phyloP scores from a whole-genome alignment of 2,888 invertebrate species.

The Cephalotes varians region DNA sequence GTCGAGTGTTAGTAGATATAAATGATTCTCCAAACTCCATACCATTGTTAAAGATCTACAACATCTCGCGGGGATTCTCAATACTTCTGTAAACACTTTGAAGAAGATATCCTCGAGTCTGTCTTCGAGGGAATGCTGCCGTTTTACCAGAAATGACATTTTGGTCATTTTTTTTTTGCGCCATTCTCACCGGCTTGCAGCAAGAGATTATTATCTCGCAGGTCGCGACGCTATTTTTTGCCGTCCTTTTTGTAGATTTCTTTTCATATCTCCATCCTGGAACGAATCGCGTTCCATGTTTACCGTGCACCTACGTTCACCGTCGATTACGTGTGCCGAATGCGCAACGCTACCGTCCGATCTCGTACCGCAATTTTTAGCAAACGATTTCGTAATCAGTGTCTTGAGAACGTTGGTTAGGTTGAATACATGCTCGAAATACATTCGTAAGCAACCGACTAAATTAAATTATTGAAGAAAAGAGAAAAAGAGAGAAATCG shows the following conservation, averaged over 20 bases:
- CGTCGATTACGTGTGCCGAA: constrained; percentile 46
- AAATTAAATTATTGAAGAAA: constrained; percentile 35
- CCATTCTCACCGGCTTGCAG: constrained; percentile 3
- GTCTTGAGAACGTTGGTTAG: constrained; percentile 31
- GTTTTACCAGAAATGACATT: constrained; percentile 37
- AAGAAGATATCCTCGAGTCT: constrained; percentile 31
- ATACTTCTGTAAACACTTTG: constrained; percentile 25
- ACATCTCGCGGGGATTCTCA: constrained; percentile 22
- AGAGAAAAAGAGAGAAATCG: constrained; percentile 4
- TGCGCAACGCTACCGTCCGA: constrained; percentile 14
- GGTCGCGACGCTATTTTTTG: not conserved
- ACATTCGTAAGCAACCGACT: constrained; percentile 10
- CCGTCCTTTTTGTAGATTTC: not conserved
- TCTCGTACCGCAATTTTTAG: constrained; percentile 28
- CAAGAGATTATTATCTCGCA: constrained; percentile 30
- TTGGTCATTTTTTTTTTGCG: constrained; percentile 19
- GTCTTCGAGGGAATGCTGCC: constrained; percentile 20
- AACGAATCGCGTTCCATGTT: constrained; percentile 15
- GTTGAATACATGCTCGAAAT: constrained; percentile 9
- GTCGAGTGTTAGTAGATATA: constrained; percentile 37
- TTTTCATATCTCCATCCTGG: constrained; percentile 23
- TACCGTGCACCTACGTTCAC: not conserved
- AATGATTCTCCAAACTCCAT: constrained; percentile 42
- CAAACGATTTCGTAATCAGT: constrained; percentile 50
- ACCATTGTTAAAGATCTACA: constrained; percentile 28